Base-by-base conservation (phyloP, 2,113 vertebrate genomes). In the Rafetus swinhoei region DNA sequence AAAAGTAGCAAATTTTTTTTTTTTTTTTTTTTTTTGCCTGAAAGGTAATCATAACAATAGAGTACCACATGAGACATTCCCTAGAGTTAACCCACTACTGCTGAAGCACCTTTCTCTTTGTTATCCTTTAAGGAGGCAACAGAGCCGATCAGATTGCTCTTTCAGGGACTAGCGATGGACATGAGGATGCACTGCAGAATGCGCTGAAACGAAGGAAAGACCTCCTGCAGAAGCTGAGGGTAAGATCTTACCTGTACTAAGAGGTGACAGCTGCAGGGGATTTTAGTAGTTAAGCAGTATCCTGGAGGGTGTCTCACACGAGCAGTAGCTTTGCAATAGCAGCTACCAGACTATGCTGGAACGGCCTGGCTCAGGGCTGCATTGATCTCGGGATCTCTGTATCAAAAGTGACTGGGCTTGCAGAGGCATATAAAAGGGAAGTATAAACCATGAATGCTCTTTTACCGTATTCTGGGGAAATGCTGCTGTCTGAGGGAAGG, bases 171-270 rank as follows among this genome's bases (percentile, higher is more conserved):
- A 96, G 91, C 86, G 96, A 97, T 79, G 91, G 95, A 54, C 74
- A 32, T 2, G 97, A 97, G 1, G 93, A 97, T 1, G 94, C 97
- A 59, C 94, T 99, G 84, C 97, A 95, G 81, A 97, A 83, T 1
- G 98, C 99, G 56, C 95, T 99, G 57, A 98, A 94, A 86, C 93
- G 97, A 90, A 98, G 98, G 91, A 98, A 96, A 74, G 94, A 97
- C 39, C 97, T 99, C 21, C 96, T 99, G 74, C 98, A 97, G 90
- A 98, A 96, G 88, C 98, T 99, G 22, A 95, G 95, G 98, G 99
- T 99, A 98, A 93, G 98, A 89, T 29, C 21, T 11, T 54, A 35
- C n/a, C 16, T 74, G n/a, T 45, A 5, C 15, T 35, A 35, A 6
- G 12, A 65, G 55, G 22, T 39, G 14, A 35, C 45, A 55, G 9